phyloP scores from a whole-genome alignment of 2,797 vertebrate species.

The Megalops cyprinoides region DNA sequence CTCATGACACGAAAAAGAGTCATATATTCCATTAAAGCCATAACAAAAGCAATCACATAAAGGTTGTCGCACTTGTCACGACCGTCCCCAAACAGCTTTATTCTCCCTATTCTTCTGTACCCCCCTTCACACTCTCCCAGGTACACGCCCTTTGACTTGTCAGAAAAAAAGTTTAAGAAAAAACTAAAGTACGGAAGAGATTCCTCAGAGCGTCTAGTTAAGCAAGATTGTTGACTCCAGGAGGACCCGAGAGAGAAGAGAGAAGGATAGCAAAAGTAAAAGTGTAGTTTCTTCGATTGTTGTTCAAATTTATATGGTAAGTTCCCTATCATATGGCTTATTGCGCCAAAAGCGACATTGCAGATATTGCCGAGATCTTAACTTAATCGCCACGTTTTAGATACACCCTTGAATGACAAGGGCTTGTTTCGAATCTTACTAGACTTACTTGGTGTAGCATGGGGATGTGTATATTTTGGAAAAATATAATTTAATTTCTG shows the following conservation, averaged over 20 bases:
- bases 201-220: constrained; percentile 70
- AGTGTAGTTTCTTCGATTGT: constrained; percentile 59
- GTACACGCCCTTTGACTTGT: constrained; percentile 83
- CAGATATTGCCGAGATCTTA: constrained; percentile 40
- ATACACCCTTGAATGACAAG: constrained; percentile 48
- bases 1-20: constrained; percentile 51
- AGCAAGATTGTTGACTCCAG: constrained; percentile 66
- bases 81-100: not conserved
- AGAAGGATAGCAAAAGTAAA: constrained; percentile 41
- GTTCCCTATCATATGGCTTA: constrained; percentile 48
- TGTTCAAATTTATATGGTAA: constrained; percentile 65
- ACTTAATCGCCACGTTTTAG: constrained; percentile 78
- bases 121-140: constrained; percentile 62
- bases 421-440: constrained; percentile 52
- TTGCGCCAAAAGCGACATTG: constrained; percentile 19
- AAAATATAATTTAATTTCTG: not conserved
- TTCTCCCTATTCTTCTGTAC: constrained; percentile 33
- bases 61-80: not conserved
- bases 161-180: constrained; percentile 68
- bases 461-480: not conserved
- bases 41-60: not conserved
- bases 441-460: not conserved
- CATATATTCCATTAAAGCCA: not conserved
- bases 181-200: constrained; percentile 80
- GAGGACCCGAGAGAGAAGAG: constrained; percentile 61